Evolutionary conservation across 2,797 vertebrate species (phyloP), one percentile per base, ranked within the genome.

Genomic region (Peromyscus nudipes): DNA sequence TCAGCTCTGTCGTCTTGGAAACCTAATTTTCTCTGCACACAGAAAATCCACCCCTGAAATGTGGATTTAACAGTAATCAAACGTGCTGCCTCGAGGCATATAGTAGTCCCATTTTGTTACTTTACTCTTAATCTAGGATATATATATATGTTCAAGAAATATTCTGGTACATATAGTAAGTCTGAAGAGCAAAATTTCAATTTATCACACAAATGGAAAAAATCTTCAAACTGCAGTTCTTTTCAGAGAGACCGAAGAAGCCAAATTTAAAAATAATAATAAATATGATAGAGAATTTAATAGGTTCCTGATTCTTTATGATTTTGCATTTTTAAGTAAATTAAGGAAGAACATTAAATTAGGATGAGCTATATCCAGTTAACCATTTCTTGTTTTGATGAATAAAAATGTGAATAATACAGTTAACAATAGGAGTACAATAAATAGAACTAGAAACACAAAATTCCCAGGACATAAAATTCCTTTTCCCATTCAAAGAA

Each of bases 11-110:
- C 79, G 89, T 25, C 73, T 79, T 89, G 29, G 37, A 80, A 84
- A 96, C 31, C 37, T 84, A 89, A 94, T 84, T 92, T 84, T 84
- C 43, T 85, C 89, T 79, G 57, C 37, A 27, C 19, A 52, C 37
- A 73, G 25, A 94, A 37, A 79, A 89, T 37, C 91, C 1, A 37
- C 34, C 55, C 43, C 25, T 55, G 31, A 40, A 43, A 34, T 2
- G 2, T 19, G 6, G 0, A 29, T 89, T 92, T 73, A 52, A 80
- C 46, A 92, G 57, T 73, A 80, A 73, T 13, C 55, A 89, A 23
- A 11, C 40, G 46, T 75, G 55, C n/a, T 34, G 19, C 71, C 10
- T 17, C 73, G 23, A 92, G 46, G 37, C 17, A 85, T 80, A 89
- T 92, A 92, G 64, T 31, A 57, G 91, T 37, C 8, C 23, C 52